Base-by-base conservation (phyloP, 92 coral and sea anemone genomes). In the Paragorgia papillata region DNA sequence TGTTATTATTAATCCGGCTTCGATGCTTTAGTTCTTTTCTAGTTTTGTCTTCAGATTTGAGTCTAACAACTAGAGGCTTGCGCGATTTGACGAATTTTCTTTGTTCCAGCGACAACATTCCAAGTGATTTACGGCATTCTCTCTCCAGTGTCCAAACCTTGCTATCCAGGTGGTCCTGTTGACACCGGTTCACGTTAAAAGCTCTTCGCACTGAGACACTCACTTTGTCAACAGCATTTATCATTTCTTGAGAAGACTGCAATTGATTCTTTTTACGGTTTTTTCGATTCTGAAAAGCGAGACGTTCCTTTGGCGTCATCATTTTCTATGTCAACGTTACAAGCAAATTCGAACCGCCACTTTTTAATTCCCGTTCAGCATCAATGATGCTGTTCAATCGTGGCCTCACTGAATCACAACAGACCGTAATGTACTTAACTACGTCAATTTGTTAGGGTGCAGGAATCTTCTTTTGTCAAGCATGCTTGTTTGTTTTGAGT, bases 141-240 rank as follows among this genome's bases (percentile, higher is more conserved):
- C 24, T 53, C 43, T 71, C 78, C 12, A 71, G 43, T 17, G 78
- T 30, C 64, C 64, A 53, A 14, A 71, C 78, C 54, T 54, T 55
- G 64, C 34, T 71, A 58, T 71, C 64, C 22, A 71, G 64, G 33
- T 55, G 46, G 58, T 71, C 78, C 20, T 71, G 64, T 71, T 71
- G 78, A 40, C 78, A 71, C 39, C 78, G 78, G 28, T 71, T 71
- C 2, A 71, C 78, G 35, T 71, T 71, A 71, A 50, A 24, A 54
- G 78, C 78, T 53, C 78, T 51, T 28, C 78, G 32, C 2, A 71
- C 64, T 1, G 78, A 71, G 29, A 54, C 64, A 27, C 78, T 71
- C 20, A 53, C 33, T 59, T 71, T 71, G 64, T 71, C 78, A 53
- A 71, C 57, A 33, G 78, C 78, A 21, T 71, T 71, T 4, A 53